phyloP scores from a whole-genome alignment of 2,888 invertebrate genomes.

The Digitonthophagus gazella region DNA sequence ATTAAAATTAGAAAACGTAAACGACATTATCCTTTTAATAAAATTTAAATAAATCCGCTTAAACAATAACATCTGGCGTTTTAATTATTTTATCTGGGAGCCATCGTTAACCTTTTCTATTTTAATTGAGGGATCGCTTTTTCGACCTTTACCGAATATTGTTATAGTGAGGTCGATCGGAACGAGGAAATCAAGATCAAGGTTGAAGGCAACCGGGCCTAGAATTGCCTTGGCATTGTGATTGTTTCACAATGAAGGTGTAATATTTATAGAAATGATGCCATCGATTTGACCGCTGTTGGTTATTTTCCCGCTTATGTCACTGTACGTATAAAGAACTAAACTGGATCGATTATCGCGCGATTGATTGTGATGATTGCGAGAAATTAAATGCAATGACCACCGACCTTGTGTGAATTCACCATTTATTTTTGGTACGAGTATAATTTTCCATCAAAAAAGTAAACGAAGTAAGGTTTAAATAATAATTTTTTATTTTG shows the following conservation, averaged over 20 bases:
- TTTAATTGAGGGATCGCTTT: background rate
- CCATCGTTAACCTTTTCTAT: too few relatives aligned
- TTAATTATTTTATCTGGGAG: too few relatives aligned
- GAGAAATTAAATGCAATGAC: background rate
- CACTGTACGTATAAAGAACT: conserved; percentile 3
- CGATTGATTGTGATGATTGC: conserved; percentile 1
- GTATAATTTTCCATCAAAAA: too few relatives aligned
- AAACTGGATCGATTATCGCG: conserved; percentile 4
- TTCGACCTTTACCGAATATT: background rate
- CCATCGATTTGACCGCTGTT: background rate
- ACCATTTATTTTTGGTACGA: background rate
- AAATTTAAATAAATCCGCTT: background rate
- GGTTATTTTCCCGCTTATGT: conserved; percentile 6
- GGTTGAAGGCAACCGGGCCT: conserved; percentile 3
- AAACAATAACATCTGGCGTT: too few relatives aligned
- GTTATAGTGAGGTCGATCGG: background rate
- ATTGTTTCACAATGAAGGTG: conserved; percentile 11
- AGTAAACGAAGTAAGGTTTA: too few relatives aligned
- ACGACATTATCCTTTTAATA: background rate
- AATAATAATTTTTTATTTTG: too few relatives aligned
- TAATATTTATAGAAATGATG: conserved; percentile 17
- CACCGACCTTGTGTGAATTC: too few relatives aligned
- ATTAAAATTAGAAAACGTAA: background rate
- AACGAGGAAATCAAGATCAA: conserved; percentile 15
- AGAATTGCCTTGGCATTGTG: conserved; percentile 8